These are phyloP conservation scores for Lagopus muta DNA, from an alignment of 2,113 vertebrate genomes.

Conservation along the genomic window DNA sequence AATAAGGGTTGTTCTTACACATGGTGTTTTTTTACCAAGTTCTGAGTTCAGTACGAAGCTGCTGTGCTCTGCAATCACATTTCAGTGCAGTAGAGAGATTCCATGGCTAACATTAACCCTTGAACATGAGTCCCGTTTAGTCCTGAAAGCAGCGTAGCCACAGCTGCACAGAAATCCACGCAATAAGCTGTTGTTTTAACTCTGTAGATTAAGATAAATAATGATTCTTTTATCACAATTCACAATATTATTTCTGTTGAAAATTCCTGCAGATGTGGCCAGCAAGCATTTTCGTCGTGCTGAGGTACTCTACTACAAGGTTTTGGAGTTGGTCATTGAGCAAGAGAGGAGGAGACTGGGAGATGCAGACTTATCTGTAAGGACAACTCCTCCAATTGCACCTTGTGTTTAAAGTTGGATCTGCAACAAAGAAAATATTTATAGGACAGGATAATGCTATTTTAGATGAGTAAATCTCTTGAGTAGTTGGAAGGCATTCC, in stretches of 20 bases:
- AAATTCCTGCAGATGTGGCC: conserved; percentile 81
- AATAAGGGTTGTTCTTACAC: not conserved
- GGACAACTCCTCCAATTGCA: conserved; percentile 45
- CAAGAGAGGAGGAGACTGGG: conserved; percentile 91
- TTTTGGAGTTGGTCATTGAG: conserved; percentile 89
- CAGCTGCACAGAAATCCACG: not conserved
- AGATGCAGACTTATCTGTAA: conserved; percentile 90
- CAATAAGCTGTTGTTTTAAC: not conserved
- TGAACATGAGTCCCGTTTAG: not conserved
- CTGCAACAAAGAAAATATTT: not conserved
- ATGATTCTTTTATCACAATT: not conserved
- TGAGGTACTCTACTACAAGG: conserved; percentile 92
- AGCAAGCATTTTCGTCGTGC: conserved; percentile 88
- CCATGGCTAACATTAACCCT: not conserved
- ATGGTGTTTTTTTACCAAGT: not conserved
- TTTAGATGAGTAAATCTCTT: not conserved
- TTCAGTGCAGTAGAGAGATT: not conserved
- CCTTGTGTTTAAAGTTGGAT: not conserved
- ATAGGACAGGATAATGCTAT: not conserved
- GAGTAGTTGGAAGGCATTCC: not conserved
- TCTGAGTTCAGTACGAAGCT: not conserved
- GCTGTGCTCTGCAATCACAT: not conserved
- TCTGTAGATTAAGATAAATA: not conserved
- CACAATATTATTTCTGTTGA: not conserved
- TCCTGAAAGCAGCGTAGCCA: not conserved